A percentile compares a stretch with the other conserved stretches of the same genome.
phyloP scores from a whole-genome alignment of 1,140 invertebrate species.

The Drosophila eugracilis region DNA sequence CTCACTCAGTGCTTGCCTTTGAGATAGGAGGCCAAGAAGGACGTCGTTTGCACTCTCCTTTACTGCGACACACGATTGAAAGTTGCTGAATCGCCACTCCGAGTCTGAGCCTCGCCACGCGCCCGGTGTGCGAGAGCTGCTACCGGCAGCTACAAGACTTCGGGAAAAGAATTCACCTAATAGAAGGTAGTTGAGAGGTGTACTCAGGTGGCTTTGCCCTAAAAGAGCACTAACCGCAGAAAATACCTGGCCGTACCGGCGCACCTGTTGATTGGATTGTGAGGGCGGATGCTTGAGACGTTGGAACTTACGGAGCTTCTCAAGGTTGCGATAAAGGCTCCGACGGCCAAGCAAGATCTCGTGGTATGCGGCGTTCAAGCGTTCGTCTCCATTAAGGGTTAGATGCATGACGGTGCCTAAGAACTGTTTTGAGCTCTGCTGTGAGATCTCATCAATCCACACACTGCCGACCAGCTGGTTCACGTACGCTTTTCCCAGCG shows the following conservation, averaged over 20 bases:
- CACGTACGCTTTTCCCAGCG: slow-evolving; percentile 60
- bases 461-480: slow-evolving; percentile 49
- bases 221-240: slow-evolving; percentile 52
- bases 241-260: slow-evolving; percentile 59
- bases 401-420: slow-evolving; percentile 65
- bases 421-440: slow-evolving; percentile 66
- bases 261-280: slow-evolving; percentile 18
- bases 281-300: slow-evolving; percentile 10
- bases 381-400: slow-evolving; percentile 68
- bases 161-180: slow-evolving; percentile 66
- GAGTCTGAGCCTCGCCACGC: slow-evolving; percentile 81
- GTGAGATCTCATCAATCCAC: slow-evolving; percentile 79
- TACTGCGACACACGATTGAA: slow-evolving; percentile 46
- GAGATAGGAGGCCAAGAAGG: slow-evolving; percentile 54
- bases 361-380: slow-evolving; percentile 55
- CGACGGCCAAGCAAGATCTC: slow-evolving; percentile 50
- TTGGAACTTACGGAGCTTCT: slow-evolving; percentile 65
- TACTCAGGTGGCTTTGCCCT: slow-evolving; percentile 55
- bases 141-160: slow-evolving; percentile 66
- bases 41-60: slow-evolving; percentile 61
- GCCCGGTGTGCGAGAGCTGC: slow-evolving; percentile 63
- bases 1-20: slow-evolving; percentile 43
- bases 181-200: slow-evolving; percentile 65
- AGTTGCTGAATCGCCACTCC: slow-evolving; percentile 52
- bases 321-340: slow-evolving; percentile 78